Evolutionary conservation across 1,140 invertebrate species (phyloP), one percentile per base, ranked within the genome.

Genomic region (Whitmania pigra): DNA sequence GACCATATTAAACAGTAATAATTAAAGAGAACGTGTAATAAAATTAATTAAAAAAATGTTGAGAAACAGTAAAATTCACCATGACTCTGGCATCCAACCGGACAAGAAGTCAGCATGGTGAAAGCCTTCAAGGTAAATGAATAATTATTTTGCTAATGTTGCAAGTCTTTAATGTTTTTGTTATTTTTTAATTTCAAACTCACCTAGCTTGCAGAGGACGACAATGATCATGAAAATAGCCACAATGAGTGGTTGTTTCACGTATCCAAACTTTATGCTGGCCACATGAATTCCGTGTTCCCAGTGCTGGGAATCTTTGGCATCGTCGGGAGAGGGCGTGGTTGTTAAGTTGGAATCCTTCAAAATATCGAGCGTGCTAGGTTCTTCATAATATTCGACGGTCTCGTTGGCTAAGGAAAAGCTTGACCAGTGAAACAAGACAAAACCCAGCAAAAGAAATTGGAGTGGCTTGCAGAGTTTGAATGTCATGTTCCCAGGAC

Each of bases 231-330:
- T 66, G 55, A 66, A 57, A 22, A 71, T 22, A 11, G 53, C 25
- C 20, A 71, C 31, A 13, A 71, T 71, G 22, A 71, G 54, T 22
- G 71, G 71, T 29, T 71, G 54, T 54, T 60, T 57, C 31, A 71
- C 71, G 27, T 71, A 71, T 40, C 31, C 54, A 66, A 71, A 71
- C 25, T 71, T 57, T 18, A 57, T 60, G 71, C 71, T 71, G 9
- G 71, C 71, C 25, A 71, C 71, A n/a, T 71, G 71, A 54, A 83
- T 80, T n/a, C 72, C 71, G 2, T 80, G 80, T 60, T 75, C 73
- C 43, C 75, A 75, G 20, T 77, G 72, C 0, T 73, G 25, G 18
- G 67, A 22, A 63, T 63, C 22, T 7, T 63, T 7, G 57, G 6
- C 57, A 17, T 13, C 22, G 20, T 63, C 43, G 5, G 43, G 43